A percentile compares a stretch with the other conserved stretches of the same genome.
Evolutionary conservation across 2,888 invertebrate species (phyloP).

Genomic region (Xanthostigma xanthostigma): DNA sequence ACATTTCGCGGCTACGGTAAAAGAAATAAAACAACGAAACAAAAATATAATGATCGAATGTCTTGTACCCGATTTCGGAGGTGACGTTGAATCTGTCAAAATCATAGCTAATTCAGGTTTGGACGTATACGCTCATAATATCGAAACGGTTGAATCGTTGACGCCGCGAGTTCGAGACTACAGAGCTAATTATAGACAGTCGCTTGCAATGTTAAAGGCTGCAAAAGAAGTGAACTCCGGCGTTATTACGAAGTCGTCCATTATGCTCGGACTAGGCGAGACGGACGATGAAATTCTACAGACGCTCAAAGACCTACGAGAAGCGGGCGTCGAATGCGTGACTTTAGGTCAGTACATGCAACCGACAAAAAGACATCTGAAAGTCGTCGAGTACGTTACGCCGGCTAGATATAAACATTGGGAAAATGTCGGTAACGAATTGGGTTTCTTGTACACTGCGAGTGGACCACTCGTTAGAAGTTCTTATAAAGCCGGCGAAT

Average conservation of each 20-base stretch:
- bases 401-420: constrained; percentile 84
- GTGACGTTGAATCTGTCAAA: constrained; percentile 56
- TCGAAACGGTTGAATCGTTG: constrained; percentile 87
- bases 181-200: constrained; percentile 84
- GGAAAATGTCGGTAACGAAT: constrained; percentile 62
- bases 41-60: constrained; percentile 86
- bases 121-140: constrained; percentile 97
- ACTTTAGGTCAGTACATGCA: constrained; percentile 99
- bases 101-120: constrained; percentile 67
- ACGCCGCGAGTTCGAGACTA: constrained; percentile 89
- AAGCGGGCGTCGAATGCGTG: constrained; percentile 79
- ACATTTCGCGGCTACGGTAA: constrained; percentile 87
- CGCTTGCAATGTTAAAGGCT: constrained; percentile 62
- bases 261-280: constrained; percentile 95
- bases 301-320: constrained; percentile 73
- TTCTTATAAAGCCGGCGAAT: constrained; percentile 96
- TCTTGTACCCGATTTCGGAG: constrained; percentile 90
- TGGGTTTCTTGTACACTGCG: constrained; percentile 94
- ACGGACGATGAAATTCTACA: constrained; percentile 73
- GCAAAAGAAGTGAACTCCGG: constrained; percentile 70
- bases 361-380: constrained; percentile 90
- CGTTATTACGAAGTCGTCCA: constrained; percentile 90
- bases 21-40: constrained; percentile 68
- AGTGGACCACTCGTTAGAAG: constrained; percentile 93
- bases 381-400: constrained; percentile 90